Base-by-base conservation (phyloP, 2,888 invertebrate genomes). In the Torymus auratus region DNA sequence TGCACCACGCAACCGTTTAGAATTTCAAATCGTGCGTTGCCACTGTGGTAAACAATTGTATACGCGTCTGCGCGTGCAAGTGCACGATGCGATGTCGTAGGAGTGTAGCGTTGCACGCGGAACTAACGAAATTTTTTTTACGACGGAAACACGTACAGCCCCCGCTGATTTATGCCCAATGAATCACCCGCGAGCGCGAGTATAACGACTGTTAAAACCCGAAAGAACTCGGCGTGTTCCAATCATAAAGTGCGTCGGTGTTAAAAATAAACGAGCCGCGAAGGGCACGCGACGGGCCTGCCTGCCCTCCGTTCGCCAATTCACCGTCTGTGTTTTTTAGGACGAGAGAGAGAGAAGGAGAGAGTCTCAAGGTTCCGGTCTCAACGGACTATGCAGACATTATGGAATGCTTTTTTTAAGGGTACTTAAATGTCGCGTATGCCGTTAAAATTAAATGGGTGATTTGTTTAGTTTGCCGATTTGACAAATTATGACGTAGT, bases 251-350 rank as follows among this genome's bases (percentile, higher is more conserved):
- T 71, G 61, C 53, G 14, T 20, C 7, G 41, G 23, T 60, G 80
- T 65, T 80, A 76, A 80, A 80, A 80, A 80, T 76, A 76, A 80
- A 80, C 80, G 75, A 70, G 53, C 14, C 71, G n/a, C 53, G 58
- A 71, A 71, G 71, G 65, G 70, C 68, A 60, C 60, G 61, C 52
- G 28, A 15, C 68, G 61, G 60, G 53, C 50, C 60, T 62, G n/a
- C 50, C n/a, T n/a, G 67, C 67, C 69, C 71, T 60, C 50, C 56
- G 65, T 61, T 23, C 10, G 74, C 70, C 64, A n/a, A 70, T 65
- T 65, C 41, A 3, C 13, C 11, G 17, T 41, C 41, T 41, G 41
- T 41, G 7, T 41, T 41, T 41, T 41, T 41, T 41, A 41, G 41
- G 41, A 10, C 41, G 7, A 41, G 41, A 41, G 7, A 41, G 41